Percentiles rank a stretch among this genome's conserved stretches.
Conservation (phyloP, 2,888 invertebrate species). For the Sabatieria punctata region DNA sequence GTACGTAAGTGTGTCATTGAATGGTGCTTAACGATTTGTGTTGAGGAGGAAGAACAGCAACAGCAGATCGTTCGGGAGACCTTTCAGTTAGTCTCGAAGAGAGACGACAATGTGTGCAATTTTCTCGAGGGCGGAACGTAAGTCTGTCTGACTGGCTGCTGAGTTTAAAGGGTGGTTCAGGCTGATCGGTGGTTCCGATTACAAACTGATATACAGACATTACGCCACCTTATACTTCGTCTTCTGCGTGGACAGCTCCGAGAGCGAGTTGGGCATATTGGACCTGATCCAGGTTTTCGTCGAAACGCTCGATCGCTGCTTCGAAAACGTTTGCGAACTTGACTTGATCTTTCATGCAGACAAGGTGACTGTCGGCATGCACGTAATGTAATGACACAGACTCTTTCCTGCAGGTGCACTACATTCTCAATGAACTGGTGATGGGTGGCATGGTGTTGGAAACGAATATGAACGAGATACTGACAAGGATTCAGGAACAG, state of each 20-base stretch:
- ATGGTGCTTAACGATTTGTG: background rate
- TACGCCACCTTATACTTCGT: slow-evolving; percentile 98
- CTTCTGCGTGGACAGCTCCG: slow-evolving; percentile 96
- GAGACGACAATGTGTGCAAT: slow-evolving; percentile 98
- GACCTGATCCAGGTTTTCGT: slow-evolving; percentile 96
- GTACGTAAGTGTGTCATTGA: slow-evolving; percentile 50
- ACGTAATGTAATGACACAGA: background rate
- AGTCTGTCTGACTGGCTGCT: slow-evolving; percentile 16
- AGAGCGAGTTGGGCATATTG: slow-evolving; percentile 90
- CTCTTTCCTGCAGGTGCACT: slow-evolving; percentile 49
- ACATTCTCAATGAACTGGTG: slow-evolving; percentile 86
- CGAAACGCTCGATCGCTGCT: slow-evolving; percentile 94
- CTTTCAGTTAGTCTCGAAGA: slow-evolving; percentile 89
- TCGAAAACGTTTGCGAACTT: slow-evolving; percentile 97
- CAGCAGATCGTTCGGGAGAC: slow-evolving; percentile 99
- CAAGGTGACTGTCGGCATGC: slow-evolving; percentile 43
- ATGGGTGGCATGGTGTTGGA: slow-evolving; percentile 99
- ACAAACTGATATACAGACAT: slow-evolving; percentile 89
- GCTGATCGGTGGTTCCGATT: slow-evolving; percentile 92
- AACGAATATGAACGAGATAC: slow-evolving; percentile 95
- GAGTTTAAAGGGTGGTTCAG: slow-evolving; percentile 38
- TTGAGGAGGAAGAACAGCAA: slow-evolving; percentile 88
- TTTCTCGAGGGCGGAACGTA: slow-evolving; percentile 95
- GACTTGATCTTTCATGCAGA: slow-evolving; percentile 96
- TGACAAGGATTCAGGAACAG: slow-evolving; percentile 86